Conservation (phyloP, 92 coral and sea anemone species). For the Chrysogorgia sp. region DNA sequence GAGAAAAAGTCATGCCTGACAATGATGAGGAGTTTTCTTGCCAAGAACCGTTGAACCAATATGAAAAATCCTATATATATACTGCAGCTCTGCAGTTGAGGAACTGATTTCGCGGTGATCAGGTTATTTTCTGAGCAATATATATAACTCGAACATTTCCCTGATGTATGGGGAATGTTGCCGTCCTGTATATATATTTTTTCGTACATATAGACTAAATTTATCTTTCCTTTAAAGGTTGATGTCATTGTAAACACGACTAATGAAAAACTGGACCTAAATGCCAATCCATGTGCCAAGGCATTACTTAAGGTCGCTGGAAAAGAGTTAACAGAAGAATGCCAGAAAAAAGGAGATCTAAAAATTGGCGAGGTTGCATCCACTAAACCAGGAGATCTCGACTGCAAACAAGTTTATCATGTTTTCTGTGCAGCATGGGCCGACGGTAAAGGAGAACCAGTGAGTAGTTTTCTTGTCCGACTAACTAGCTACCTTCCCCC, state of each 20-base stretch:
- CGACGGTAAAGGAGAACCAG: constrained; percentile 10
- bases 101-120: too few species aligned
- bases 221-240: constrained; percentile 17
- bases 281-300: constrained; percentile 20
- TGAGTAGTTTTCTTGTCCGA: too few species aligned
- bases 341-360: constrained; percentile 14
- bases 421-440: constrained; percentile 36
- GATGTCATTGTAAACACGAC: constrained; percentile 45
- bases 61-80: too few species aligned
- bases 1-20: too few species aligned
- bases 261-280: constrained; percentile 19
- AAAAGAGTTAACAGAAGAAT: constrained; percentile 13
- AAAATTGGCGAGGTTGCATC: constrained; percentile 12
- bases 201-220: not conserved
- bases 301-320: constrained; percentile 44
- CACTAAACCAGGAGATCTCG: constrained; percentile 35
- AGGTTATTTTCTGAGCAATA: too few species aligned
- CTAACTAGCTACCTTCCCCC: too few species aligned
- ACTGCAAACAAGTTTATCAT: constrained; percentile 37
- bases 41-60: too few species aligned
- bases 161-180: too few species aligned
- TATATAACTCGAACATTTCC: too few species aligned
- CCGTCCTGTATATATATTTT: not conserved
- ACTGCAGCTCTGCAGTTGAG: too few species aligned
- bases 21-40: too few species aligned